Base-by-base conservation (phyloP, 2,797 vertebrate genomes). In the Simalia tracyae region DNA sequence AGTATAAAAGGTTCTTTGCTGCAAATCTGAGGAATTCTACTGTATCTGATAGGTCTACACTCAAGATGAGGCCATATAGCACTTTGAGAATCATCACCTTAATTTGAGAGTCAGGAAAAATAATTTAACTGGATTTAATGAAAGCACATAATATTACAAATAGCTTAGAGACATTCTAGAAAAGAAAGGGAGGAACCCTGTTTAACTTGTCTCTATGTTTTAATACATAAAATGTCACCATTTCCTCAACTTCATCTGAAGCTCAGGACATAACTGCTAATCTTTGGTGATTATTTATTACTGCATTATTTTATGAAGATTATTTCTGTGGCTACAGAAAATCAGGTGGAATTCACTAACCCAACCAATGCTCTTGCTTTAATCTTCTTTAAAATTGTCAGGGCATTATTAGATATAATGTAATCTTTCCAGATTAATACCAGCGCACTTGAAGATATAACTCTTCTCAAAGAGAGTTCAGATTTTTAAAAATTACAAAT, bases 401-500 rank as follows among this genome's bases (percentile, higher is more conserved):
- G 95, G 95, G 91, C 89, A 95, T 96, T 96, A 93, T 87, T 85
- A 87, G 94, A 93, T 97, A 95, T 98, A 98, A 98, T 98, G 98
- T 97, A 95, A 94, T 93, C 96, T 95, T 97, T 97, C 96, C 96
- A 97, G 96, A 96, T 97, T 96, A 96, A 93, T 96, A 94, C 95
- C 86, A 86, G 94, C 89, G 94, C 95, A 96, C 88, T 97, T 94
- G 94, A 4, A 93, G 96, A 94, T 96, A 97, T 96, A 98, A 97
- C 97, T 97, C 96, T 96, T 97, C 97, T 98, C 97, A 97, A 94
- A 91, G 91, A 97, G 97, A 98, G 98, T 98, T 98, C 98, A 97
- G 97, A 96, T 97, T 98, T 97, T 95, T 97, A 96, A 96, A 76
- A 46, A 46, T 98, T 97, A 98, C 97, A 97, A 97, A 95, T 87